phyloP scores from a whole-genome alignment of 30 jellyfish, hydroid and myxozoan species.

The Hydra vulgaris region DNA sequence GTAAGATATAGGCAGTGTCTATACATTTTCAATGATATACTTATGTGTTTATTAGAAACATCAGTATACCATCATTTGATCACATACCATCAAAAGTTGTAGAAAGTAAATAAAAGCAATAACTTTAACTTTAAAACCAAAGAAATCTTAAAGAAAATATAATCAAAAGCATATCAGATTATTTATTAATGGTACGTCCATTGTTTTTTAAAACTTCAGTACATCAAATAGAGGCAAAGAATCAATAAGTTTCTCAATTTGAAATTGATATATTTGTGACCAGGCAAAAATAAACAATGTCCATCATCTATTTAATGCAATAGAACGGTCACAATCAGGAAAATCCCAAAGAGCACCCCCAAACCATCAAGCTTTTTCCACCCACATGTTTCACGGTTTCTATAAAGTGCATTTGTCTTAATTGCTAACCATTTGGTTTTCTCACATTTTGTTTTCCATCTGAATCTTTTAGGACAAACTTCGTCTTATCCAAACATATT shows the following conservation, averaged over 20 bases:
- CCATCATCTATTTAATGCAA: not conserved
- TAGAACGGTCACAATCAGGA: not conserved
- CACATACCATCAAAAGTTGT: no score
- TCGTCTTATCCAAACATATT: not conserved
- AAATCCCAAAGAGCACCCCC: not conserved
- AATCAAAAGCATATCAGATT: not conserved
- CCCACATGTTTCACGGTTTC: not conserved
- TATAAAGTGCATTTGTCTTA: not conserved
- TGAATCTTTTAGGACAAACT: not conserved
- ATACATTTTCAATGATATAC: no score
- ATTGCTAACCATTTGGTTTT: not conserved
- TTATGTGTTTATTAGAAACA: no score
- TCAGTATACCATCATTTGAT: not conserved
- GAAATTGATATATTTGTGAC: not conserved
- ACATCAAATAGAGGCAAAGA: not conserved
- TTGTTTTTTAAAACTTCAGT: not conserved
- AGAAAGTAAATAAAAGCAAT: not conserved
- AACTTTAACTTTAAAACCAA: not conserved
- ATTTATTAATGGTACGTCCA: not conserved
- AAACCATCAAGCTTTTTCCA: not conserved
- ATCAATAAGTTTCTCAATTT: not conserved
- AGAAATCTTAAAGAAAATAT: not conserved
- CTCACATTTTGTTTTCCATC: not conserved
- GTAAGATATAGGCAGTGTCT: not conserved
- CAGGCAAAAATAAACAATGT: not conserved